Evolutionary conservation across 2,797 vertebrate species (phyloP).

Genomic region (Lacerta agilis): DNA sequence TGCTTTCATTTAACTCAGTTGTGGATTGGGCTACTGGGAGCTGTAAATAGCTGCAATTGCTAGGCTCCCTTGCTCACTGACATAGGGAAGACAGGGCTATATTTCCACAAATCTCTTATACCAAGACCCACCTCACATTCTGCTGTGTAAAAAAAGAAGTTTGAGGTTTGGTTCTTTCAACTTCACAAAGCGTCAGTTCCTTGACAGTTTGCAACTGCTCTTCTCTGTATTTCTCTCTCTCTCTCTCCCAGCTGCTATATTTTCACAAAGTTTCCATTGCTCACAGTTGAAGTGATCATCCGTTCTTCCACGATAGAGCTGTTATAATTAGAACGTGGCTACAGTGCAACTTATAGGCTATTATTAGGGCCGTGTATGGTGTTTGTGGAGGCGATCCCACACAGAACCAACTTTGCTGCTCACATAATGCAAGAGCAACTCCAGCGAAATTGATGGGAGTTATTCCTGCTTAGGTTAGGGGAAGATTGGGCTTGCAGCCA

Average conservation of each 20-base stretch:
- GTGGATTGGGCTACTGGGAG: neutral
- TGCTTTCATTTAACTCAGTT: neutral
- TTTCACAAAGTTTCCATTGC: slow-evolving; percentile 19
- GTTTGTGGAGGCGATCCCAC: neutral
- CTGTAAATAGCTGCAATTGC: neutral
- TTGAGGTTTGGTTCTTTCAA: neutral
- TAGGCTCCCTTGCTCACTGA: neutral
- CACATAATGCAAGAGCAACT: neutral
- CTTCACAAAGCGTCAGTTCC: neutral
- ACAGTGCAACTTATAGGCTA: slow-evolving; percentile 18
- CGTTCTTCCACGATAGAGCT: neutral
- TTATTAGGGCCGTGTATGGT: neutral
- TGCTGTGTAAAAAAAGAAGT: neutral
- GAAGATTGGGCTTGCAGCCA: neutral
- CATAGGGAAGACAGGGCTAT: too few relatives aligned
- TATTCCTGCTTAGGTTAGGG: neutral
- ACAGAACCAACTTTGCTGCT: neutral
- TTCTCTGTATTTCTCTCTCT: neutral
- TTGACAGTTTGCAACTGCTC: neutral
- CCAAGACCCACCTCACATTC: neutral
- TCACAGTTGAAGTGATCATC: rapidly evolving
- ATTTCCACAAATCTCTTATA: neutral
- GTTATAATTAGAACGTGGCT: neutral
- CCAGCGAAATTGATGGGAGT: neutral
- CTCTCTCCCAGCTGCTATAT: neutral